phyloP scores from a whole-genome alignment of 1,140 invertebrate species.

The Dendroctonus valens region DNA sequence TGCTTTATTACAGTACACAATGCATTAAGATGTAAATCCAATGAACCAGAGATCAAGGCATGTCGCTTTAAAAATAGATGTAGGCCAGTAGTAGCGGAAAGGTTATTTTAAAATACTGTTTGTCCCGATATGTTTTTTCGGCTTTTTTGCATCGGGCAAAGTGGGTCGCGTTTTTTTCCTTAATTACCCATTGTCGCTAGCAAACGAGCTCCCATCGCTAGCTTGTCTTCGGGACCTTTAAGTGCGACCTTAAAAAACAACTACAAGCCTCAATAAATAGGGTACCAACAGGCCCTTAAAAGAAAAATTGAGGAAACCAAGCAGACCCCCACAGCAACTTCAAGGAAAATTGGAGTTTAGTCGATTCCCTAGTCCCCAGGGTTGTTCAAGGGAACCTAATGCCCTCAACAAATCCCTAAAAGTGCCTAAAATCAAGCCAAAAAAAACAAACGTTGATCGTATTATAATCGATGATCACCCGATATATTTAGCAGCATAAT shows the following conservation, averaged over 20 bases:
- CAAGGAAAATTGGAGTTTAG: no score
- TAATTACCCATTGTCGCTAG: background rate
- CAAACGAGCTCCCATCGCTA: background rate
- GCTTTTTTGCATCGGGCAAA: background rate
- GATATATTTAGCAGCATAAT: no score
- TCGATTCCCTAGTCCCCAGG: no score
- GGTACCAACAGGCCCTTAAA: no score
- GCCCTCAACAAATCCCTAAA: no score
- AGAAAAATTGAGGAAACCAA: no score
- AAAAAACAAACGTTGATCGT: no score
- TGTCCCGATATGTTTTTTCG: slow-evolving; percentile 13
- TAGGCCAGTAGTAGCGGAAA: slow-evolving; percentile 26
- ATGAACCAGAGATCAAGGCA: slow-evolving; percentile 12
- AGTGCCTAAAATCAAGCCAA: no score
- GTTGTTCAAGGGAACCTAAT: no score
- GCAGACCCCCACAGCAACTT: no score
- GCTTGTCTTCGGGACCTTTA: background rate
- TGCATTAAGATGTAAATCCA: slow-evolving; percentile 20
- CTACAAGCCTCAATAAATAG: no score
- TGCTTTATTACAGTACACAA: slow-evolving; percentile 2
- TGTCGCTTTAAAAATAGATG: slow-evolving; percentile 24
- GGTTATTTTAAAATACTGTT: slow-evolving; percentile 24
- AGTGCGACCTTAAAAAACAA: background rate
- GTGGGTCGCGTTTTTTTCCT: slow-evolving; percentile 8
- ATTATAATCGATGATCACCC: no score